Conservation (phyloP, 1,140 invertebrate species). For the Pteromalus puparum region DNA sequence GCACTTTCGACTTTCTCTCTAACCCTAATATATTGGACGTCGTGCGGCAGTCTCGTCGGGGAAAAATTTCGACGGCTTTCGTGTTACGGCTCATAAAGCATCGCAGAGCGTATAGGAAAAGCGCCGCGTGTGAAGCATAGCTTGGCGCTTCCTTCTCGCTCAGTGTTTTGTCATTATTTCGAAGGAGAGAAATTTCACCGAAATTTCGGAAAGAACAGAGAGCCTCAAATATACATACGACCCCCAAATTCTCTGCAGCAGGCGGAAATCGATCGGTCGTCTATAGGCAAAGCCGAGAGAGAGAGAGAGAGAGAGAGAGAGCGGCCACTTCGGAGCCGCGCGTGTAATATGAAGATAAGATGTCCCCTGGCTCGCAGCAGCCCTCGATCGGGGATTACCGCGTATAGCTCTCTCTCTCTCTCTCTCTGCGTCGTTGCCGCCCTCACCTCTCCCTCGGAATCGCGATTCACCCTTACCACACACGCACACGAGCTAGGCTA, state of each 20-base stretch:
- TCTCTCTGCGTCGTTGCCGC: background rate
- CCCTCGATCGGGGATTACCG: slow-evolving; percentile 69
- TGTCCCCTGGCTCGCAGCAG: slow-evolving; percentile 67
- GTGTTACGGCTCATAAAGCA: slow-evolving; percentile 71
- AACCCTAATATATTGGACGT: slow-evolving; percentile 71
- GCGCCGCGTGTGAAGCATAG: no score
- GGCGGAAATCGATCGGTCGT: slow-evolving; percentile 43
- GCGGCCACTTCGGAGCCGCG: slow-evolving; percentile 8
- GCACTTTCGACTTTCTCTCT: slow-evolving; percentile 48
- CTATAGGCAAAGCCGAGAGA: slow-evolving; percentile 19
- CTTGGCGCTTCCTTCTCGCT: no score
- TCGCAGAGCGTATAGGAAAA: slow-evolving; percentile 36
- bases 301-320: background rate
- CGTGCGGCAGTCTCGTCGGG: slow-evolving; percentile 54
- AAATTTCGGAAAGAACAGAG: no score
- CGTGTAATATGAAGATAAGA: slow-evolving; percentile 74
- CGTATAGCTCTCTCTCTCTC: background rate
- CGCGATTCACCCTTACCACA: background rate
- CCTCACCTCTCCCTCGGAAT: background rate
- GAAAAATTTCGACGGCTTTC: background rate
- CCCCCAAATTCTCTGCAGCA: background rate
- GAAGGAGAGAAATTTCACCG: no score
- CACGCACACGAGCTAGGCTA: background rate
- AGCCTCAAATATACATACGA: no score
- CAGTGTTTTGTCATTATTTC: no score